Base-by-base conservation (phyloP, 2,888 invertebrate species). In the Physocephala rufipes region DNA sequence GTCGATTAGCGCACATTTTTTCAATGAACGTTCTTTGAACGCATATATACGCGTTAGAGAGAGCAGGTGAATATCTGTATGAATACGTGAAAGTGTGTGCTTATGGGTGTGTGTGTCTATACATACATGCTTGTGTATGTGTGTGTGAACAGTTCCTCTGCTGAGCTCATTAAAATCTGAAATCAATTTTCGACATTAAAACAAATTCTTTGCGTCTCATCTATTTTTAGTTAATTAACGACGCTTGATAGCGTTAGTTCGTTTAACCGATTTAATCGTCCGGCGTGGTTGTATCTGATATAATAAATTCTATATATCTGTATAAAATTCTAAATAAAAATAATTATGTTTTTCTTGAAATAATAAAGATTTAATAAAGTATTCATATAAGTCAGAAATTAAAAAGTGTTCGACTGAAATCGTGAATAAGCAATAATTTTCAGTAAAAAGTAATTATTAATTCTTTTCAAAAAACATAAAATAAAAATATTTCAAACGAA, bases 141-240 rank as follows among this genome's bases (percentile, higher is more conserved):
- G n/a, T 70, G 4, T 4, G 4, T 36, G 36, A 74, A 24, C 71
- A 61, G 51, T 45, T 47, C 15, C 59, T 51, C 55, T 51, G n/a
- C 13, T 53, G 74, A 63, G 13, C 55, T 21, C 53, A 47, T 62
- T 61, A 67, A 53, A 45, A 63, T 71, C 49, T 63, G 68, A 58
- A 64, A 65, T 73, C 74, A 68, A 77, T 74, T 75, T 78, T 66
- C 66, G 71, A 68, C 72, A 74, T 66, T 28, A 28, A 63, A 67
- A 19, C 64, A 45, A 51, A 53, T 51, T 51, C 66, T 75, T 75
- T 24, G 79, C 79, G 19, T 24, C 53, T 49, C 68, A 21, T 81
- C 80, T 80, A 84, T 82, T 82, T 85, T 85, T 82, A 85, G 85
- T 85, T 80, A 83, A 85, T 83, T 81, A 82, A 81, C 81, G 80